These are phyloP conservation scores for Drosophila teissieri DNA, from an alignment of 1,140 invertebrate species.

Conservation along the genomic window DNA sequence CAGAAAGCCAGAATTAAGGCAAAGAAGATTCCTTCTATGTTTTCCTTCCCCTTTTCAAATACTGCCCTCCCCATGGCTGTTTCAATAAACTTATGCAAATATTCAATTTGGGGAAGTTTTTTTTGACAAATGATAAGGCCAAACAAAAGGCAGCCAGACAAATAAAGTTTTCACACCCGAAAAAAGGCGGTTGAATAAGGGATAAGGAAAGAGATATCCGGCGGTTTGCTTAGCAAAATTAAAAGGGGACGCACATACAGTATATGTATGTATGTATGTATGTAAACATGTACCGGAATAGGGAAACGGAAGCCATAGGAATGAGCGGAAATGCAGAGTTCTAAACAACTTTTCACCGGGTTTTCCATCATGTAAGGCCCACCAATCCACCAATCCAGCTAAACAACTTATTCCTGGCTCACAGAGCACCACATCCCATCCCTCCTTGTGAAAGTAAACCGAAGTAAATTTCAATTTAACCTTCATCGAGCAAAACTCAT, in stretches of 20 bases:
- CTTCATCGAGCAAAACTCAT: constrained; percentile 81
- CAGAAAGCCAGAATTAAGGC: constrained; percentile 5
- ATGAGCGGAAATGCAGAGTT: constrained; percentile 52
- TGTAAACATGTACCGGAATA: not conserved
- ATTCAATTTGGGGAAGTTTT: constrained; percentile 74
- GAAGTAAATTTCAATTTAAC: constrained; percentile 83
- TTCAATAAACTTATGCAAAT: constrained; percentile 83
- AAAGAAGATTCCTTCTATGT: constrained; percentile 12
- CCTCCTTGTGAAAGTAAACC: constrained; percentile 43
- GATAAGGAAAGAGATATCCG: constrained; percentile 51
- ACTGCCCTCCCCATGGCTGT: constrained; percentile 42
- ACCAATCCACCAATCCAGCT: constrained; percentile 49
- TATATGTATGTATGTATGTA: not conserved
- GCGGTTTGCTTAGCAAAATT: constrained; percentile 74
- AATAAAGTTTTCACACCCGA: constrained; percentile 75
- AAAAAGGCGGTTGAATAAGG: constrained; percentile 24
- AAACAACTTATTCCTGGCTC: constrained; percentile 38
- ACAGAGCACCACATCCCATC: not conserved
- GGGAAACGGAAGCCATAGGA: constrained; percentile 2
- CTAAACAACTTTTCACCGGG: constrained; percentile 65
- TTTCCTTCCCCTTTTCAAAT: constrained; percentile 24
- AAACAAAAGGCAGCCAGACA: constrained; percentile 75
- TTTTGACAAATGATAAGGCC: constrained; percentile 79
- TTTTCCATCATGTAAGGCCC: constrained; percentile 57
- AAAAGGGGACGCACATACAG: constrained; percentile 58